phyloP scores from a whole-genome alignment of 2,797 vertebrate genomes.

The Alcedo quadribrachys region DNA sequence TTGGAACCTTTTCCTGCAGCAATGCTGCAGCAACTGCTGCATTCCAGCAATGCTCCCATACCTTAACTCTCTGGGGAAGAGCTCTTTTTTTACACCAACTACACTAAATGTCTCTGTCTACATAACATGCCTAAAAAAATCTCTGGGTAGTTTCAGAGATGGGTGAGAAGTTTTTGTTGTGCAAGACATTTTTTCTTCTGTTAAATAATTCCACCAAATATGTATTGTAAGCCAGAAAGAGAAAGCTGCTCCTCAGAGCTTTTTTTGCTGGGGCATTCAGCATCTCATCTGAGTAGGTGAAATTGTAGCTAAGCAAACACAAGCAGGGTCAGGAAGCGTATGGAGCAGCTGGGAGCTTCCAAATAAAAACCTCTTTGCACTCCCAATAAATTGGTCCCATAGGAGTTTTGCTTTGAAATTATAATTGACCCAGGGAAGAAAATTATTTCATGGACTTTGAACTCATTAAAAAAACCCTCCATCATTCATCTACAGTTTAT shows the following conservation, averaged over 20 bases:
- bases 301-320: slow-evolving; percentile 43
- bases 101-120: not conserved
- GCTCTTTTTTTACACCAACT: not conserved
- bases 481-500: slow-evolving; percentile 73
- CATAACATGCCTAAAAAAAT: not conserved
- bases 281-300: slow-evolving; percentile 39
- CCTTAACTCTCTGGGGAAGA: not conserved
- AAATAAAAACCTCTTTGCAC: slow-evolving; percentile 68
- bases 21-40: too few relatives aligned
- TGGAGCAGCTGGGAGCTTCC: slow-evolving; percentile 52
- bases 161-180: not conserved
- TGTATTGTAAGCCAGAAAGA: not conserved
- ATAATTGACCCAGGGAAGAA: slow-evolving; percentile 76
- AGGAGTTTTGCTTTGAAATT: slow-evolving; percentile 78
- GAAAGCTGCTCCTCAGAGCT: slow-evolving; percentile 24
- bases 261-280: not conserved
- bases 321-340: not conserved
- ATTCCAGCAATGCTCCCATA: not conserved
- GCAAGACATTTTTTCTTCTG: not conserved
- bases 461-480: slow-evolving; percentile 75
- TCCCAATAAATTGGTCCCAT: slow-evolving; percentile 75
- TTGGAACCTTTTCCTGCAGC: not conserved
- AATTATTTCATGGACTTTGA: slow-evolving; percentile 75
- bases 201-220: not conserved
- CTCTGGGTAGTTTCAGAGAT: not conserved